Evolutionary conservation across 1,140 invertebrate genomes (phyloP).

Genomic region (Apis mellifera): DNA sequence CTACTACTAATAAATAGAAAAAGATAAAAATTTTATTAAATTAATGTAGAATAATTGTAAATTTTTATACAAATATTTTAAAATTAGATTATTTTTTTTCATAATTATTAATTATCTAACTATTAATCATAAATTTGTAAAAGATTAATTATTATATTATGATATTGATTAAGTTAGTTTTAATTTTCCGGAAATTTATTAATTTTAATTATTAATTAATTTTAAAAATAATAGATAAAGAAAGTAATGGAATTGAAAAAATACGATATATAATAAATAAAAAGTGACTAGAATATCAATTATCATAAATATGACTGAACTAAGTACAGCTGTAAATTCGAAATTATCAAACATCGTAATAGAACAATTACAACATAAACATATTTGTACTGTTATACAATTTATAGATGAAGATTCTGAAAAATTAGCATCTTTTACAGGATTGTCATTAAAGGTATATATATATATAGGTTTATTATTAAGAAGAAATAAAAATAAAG

Average conservation of each 20-base stretch:
- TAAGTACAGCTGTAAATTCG: slow-evolving; percentile 75
- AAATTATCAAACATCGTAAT: slow-evolving; percentile 79
- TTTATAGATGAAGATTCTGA: slow-evolving; percentile 83
- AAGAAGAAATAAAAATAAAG: neutral
- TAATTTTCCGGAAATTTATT: slow-evolving; percentile 31
- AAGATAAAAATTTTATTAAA: neutral
- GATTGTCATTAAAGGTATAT: slow-evolving; percentile 79
- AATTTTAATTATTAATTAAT: neutral
- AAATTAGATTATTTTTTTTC: neutral
- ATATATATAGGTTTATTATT: neutral
- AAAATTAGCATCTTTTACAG: slow-evolving; percentile 74
- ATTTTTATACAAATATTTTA: neutral
- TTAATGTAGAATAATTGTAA: neutral
- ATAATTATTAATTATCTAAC: neutral
- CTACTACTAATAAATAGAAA: neutral
- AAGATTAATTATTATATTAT: too few relatives aligned
- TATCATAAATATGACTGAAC: slow-evolving; percentile 48
- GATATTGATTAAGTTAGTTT: neutral
- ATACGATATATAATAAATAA: neutral
- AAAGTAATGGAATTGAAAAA: neutral
- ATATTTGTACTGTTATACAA: slow-evolving; percentile 83
- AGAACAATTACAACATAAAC: slow-evolving; percentile 80
- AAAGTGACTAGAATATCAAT: too few relatives aligned
- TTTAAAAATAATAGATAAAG: neutral
- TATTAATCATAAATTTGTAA: too few relatives aligned